phyloP scores from a whole-genome alignment of 1,140 invertebrate species.

The Ooceraea biroi region DNA sequence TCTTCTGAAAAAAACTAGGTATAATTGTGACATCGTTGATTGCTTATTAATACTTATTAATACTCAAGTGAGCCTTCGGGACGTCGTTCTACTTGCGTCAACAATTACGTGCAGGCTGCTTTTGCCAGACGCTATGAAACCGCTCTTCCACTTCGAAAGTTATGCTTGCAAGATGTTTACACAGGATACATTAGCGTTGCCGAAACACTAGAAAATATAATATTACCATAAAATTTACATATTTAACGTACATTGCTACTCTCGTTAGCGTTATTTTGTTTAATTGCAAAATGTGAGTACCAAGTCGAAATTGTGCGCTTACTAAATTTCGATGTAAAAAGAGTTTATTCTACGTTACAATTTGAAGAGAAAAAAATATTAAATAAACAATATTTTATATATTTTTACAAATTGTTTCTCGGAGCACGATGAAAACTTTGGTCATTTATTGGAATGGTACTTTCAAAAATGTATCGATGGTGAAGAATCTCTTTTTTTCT shows the following conservation, averaged over 20 bases:
- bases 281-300: conserved; percentile 1
- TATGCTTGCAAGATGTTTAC: not conserved
- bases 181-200: not conserved
- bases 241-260: not conserved
- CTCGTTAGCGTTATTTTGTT: not conserved
- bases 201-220: conserved; percentile 2
- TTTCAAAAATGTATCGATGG: no score
- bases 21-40: conserved; percentile 36
- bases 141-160: not conserved
- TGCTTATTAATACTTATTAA: conserved; percentile 49
- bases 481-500: no score
- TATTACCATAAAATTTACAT: conserved; percentile 28
- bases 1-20: conserved; percentile 26
- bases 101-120: conserved; percentile 1
- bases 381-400: not conserved
- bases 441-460: no score
- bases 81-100: conserved; percentile 17
- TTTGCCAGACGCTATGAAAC: conserved; percentile 1
- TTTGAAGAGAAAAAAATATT: no score
- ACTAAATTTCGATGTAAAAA: conserved; percentile 14
- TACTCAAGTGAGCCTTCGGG: conserved; percentile 11
- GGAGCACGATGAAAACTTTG: no score
- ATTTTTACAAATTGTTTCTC: not conserved
- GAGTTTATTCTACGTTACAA: not conserved
- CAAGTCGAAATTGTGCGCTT: not conserved